Evolutionary conservation across 2,113 vertebrate genomes (phyloP), one percentile per base, ranked within the genome.

Genomic region (Astur gentilis): DNA sequence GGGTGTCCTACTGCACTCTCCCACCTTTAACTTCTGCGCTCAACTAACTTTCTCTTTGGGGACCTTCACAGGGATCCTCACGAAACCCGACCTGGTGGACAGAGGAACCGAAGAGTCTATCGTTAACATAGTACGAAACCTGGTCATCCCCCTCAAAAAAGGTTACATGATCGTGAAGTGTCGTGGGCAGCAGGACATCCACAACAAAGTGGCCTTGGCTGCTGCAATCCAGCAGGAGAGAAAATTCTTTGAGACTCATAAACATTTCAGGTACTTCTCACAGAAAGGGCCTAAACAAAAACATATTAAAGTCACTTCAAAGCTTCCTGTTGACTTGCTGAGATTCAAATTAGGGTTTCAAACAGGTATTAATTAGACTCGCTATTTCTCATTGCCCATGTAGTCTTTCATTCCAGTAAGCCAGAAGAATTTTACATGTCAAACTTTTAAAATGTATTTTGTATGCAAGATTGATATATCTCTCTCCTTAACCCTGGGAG

Each of bases 91-190:
- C 89, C 97, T 99, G 84, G 97, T 99, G 83, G 99, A 99, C 95
- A 99, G 64, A 95, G 99, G 99, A 36, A 98, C 99, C 0, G 99
- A 99, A 32, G 93, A 97, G 3, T 67, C 92, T 0, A 87, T 99
- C 2, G 7, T 99, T 6, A 98, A 98, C 1, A 96, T 99, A 32
- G 70, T 98, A 13, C 92, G 70, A 32, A 99, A 99, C 91, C 91
- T 96, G 6, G 72, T 98, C 47, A 97, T 98, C 93, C 95, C 87
- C 45, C 98, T 99, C 70, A 98, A 96, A 81, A 99, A 99, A 92
- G 99, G 99, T 83, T 99, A 99, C 98, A 99, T 99, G 99, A 97
- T 99, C 0, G 99, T 99, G 72, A 99, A 92, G 96, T 99, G 99
- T 88, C 97, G 99, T 12, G 99, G 99, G 36, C 99, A 99, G 95